Evolutionary conservation across 2,113 vertebrate species (phyloP), one percentile per base, ranked within the genome.

Genomic region (Synchiropus splendidus): DNA sequence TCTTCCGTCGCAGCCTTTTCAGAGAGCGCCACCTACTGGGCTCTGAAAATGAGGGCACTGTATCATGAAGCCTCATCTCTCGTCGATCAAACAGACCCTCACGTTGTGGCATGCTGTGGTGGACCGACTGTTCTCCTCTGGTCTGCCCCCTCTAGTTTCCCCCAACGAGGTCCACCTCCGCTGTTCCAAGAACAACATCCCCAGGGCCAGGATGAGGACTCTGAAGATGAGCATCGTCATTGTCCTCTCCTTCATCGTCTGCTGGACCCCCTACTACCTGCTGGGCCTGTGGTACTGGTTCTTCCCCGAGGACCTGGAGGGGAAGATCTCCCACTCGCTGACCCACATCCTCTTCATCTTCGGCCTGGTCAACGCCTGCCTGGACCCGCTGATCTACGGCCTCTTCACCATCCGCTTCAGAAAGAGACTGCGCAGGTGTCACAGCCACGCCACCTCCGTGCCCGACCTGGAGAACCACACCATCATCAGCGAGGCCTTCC

Each of bases 241-340:
- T 2, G 84, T 87, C 6, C 59, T 64, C 14, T 83, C 85, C 17
- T 87, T 86, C 60, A 85, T 87, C 5, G 39, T 87, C 41, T 87
- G 79, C 63, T 81, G 79, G 79, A 81, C 79, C 44, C 79, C 79
- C 1, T 81, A 79, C 30, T 79, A 81, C 64, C 74, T 87, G 38
- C 65, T 87, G 45, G 85, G 85, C 16, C 62, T 87, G 30, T 87
- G 85, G 85, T 84, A 87, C 55, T 87, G 85, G 84, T 86, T 87
- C 62, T 80, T 72, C 21, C 85, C 85, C 0, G 72, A 82, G 0
- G 74, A 79, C 45, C 69, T 86, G 35, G 78, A 84, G 47, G 82
- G 74, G 10, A 82, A 81, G 31, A 74, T 87, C 34, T 81, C 85
- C 2, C 79, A 85, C 13, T 76, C 85, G 5, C 58, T 85, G 15